phyloP scores from a whole-genome alignment of 64 coral and sea anemone genomes.

The Catalaphyllia jardinei region DNA sequence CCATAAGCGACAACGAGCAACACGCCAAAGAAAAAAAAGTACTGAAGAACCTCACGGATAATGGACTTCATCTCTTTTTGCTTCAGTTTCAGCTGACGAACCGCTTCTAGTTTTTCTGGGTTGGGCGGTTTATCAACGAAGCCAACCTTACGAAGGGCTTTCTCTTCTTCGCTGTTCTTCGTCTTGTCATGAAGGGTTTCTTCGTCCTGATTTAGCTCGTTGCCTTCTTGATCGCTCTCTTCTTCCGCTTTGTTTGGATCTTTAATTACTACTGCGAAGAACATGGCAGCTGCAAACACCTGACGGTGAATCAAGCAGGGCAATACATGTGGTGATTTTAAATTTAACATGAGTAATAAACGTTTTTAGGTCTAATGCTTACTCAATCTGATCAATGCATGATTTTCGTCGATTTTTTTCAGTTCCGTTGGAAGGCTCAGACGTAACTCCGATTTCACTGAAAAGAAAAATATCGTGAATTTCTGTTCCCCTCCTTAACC shows the following conservation, averaged over 20 bases:
- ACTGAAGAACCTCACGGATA: constrained; percentile 79
- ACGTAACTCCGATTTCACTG: too few species aligned
- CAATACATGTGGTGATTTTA: too few species aligned
- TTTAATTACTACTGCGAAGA: constrained; percentile 91
- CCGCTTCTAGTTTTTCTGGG: constrained; percentile 69
- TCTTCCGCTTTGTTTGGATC: constrained; percentile 92
- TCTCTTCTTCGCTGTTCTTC: constrained; percentile 74
- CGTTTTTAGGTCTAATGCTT: too few species aligned
- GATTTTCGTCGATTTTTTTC: too few species aligned
- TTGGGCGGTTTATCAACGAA: constrained; percentile 91
- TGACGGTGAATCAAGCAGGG: background rate
- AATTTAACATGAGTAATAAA: too few species aligned
- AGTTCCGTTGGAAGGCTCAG: too few species aligned
- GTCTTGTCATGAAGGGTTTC: constrained; percentile 69
- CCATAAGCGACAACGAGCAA: constrained; percentile 80
- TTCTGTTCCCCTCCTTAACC: too few species aligned
- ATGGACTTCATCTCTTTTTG: constrained; percentile 90
- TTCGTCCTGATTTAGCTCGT: constrained; percentile 79
- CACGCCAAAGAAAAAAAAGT: constrained; percentile 69
- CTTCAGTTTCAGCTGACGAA: constrained; percentile 68
- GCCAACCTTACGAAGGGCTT: constrained; percentile 75
- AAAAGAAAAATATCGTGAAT: too few species aligned
- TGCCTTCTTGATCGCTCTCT: constrained; percentile 53
- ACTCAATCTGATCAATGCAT: too few species aligned
- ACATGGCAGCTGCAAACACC: constrained; percentile 90